Conservation (phyloP, 2,113 vertebrate species). For the Spermophilus dauricus region DNA sequence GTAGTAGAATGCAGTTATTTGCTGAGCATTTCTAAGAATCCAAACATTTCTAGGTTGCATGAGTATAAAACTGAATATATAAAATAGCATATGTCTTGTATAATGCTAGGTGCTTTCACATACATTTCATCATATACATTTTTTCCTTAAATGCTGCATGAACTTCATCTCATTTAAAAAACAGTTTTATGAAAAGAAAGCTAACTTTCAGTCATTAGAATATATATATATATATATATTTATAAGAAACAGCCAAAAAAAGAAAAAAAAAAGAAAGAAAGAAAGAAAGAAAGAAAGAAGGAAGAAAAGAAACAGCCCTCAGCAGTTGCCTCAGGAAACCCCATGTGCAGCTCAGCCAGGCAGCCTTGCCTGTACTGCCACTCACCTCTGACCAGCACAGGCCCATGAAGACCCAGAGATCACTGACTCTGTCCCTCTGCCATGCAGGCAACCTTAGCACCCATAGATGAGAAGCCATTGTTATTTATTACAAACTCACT, state of each 20-base stretch:
- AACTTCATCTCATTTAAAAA: constrained; percentile 21
- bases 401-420: not conserved
- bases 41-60: not conserved
- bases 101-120: not conserved
- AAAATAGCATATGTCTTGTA: not conserved
- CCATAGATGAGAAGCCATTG: not conserved
- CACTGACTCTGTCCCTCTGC: not conserved
- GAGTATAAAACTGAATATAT: not conserved
- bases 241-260: not conserved
- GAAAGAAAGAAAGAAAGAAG: too few relatives aligned
- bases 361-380: constrained; percentile 72
- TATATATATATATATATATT: not conserved
- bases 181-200: constrained; percentile 42
- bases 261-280: too few relatives aligned
- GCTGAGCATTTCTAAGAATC: not conserved
- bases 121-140: not conserved
- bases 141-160: not conserved
- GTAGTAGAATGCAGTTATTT: constrained; percentile 30
- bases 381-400: constrained; percentile 65
- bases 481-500: not conserved
- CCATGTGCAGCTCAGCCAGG: not conserved
- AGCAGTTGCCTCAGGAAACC: not conserved
- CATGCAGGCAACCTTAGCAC: not conserved
- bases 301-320: not conserved
- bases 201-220: not conserved